These are phyloP conservation scores for Nebria ingens DNA, from an alignment of 1,140 invertebrate species.

Conservation along the genomic window DNA sequence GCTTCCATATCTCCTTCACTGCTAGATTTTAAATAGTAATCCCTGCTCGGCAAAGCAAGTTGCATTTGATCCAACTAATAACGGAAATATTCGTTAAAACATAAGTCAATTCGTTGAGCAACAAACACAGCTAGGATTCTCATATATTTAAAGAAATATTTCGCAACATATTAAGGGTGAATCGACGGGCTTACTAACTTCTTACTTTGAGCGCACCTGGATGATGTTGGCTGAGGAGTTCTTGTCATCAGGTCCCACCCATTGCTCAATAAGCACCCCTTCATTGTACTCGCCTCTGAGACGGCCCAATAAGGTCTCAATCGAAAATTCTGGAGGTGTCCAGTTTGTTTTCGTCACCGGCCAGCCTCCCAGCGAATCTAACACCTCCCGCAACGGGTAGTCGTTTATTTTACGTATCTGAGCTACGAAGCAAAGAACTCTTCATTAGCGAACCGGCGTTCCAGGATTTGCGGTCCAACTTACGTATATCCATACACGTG, in stretches of 20 bases:
- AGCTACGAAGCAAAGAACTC: conserved; percentile 37
- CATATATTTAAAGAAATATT: no score
- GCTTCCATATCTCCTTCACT: conserved; percentile 55
- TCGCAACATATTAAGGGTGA: no score
- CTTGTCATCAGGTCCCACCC: conserved; percentile 77
- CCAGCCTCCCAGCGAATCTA: conserved; percentile 63
- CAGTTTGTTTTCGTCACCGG: conserved; percentile 57
- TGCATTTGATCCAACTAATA: conserved; percentile 70
- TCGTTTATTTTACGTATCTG: conserved; percentile 63
- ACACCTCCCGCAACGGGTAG: conserved; percentile 44
- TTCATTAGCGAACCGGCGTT: not conserved
- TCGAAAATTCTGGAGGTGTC: conserved; percentile 42
- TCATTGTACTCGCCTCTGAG: conserved; percentile 62
- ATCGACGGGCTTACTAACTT: conserved; percentile 29
- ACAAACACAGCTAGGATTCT: no score
- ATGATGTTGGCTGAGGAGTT: conserved; percentile 77
- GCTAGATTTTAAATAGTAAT: conserved; percentile 68
- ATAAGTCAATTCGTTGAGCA: no score
- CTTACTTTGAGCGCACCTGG: conserved; percentile 55
- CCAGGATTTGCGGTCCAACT: conserved; percentile 39
- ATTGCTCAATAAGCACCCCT: conserved; percentile 64
- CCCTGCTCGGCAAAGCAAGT: conserved; percentile 66
- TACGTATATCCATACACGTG: conserved; percentile 80
- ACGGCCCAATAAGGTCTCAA: conserved; percentile 57
- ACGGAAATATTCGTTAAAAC: conserved; percentile 15